Evolutionary conservation across 2,888 invertebrate genomes (phyloP).

Genomic region (Hofmannophila pseudospretella): DNA sequence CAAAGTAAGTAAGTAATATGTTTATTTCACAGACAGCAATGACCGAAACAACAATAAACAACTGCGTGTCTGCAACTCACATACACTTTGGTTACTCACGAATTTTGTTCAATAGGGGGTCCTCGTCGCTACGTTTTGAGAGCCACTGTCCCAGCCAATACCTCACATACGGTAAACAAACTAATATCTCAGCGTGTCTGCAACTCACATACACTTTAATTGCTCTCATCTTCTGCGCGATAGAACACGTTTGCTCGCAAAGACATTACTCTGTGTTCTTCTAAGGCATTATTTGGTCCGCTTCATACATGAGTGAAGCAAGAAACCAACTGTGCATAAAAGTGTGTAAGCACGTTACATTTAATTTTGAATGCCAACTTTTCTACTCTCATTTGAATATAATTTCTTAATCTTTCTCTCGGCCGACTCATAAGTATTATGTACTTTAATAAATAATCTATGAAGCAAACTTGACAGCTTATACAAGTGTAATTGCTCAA

Average conservation of each 20-base stretch:
- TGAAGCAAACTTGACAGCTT: too few species aligned
- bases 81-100: slow-evolving; percentile 20
- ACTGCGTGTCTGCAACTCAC: slow-evolving; percentile 4
- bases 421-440: too few species aligned
- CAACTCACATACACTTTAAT: slow-evolving; percentile 17
- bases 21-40: too few species aligned
- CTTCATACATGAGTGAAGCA: slow-evolving; percentile 11
- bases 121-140: not conserved
- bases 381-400: too few species aligned
- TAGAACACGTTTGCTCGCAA: slow-evolving; percentile 22
- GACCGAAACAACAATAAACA: too few species aligned
- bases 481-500: too few species aligned
- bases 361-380: too few species aligned
- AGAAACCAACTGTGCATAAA: too few species aligned
- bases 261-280: slow-evolving; percentile 28
- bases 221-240: slow-evolving; percentile 21
- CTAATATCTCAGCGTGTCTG: slow-evolving; percentile 8
- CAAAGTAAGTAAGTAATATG: too few species aligned
- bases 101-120: slow-evolving; percentile 23
- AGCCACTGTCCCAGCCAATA: not conserved
- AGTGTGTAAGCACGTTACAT: too few species aligned
- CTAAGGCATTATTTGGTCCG: slow-evolving; percentile 12
- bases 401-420: too few species aligned
- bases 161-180: slow-evolving; percentile 8
- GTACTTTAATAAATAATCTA: too few species aligned